Evolutionary conservation across 2,888 invertebrate species (phyloP).

Genomic region (Drosophila meridionalis): DNA sequence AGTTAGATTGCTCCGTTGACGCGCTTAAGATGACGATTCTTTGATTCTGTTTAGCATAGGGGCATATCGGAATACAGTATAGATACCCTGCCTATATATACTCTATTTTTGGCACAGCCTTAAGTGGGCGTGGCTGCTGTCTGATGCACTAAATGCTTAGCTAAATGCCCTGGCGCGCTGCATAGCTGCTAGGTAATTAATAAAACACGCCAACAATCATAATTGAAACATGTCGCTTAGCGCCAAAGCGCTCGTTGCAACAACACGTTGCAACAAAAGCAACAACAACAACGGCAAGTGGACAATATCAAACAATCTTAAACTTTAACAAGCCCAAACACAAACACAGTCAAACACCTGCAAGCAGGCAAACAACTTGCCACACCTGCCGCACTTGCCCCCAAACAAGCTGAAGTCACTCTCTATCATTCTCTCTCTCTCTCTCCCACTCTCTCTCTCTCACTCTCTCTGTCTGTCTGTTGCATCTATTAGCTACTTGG

Average conservation of each 20-base stretch:
- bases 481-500: conserved; percentile 70
- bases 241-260: conserved; percentile 77
- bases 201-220: conserved; percentile 82
- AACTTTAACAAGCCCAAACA: conserved; percentile 64
- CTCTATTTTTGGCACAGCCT: conserved; percentile 22
- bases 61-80: background rate
- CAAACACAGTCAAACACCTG: conserved; percentile 44
- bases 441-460: background rate
- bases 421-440: conserved; percentile 13
- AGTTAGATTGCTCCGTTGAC: conserved; percentile 74
- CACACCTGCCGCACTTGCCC: conserved; percentile 13
- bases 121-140: conserved; percentile 3
- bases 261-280: conserved; percentile 66
- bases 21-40: conserved; percentile 64
- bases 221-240: conserved; percentile 83
- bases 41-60: conserved; percentile 52
- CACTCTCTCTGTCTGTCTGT: conserved; percentile 14
- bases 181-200: conserved; percentile 72
- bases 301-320: conserved; percentile 68
- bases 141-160: conserved; percentile 52
- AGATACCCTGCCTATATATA: background rate
- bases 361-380: conserved; percentile 17
- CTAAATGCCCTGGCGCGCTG: conserved; percentile 49
- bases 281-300: conserved; percentile 20
- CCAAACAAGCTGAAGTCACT: conserved; percentile 19